These are phyloP conservation scores for Lissocephala sabroskyi DNA, from an alignment of 2,888 invertebrate genomes.

Conservation along the genomic window DNA sequence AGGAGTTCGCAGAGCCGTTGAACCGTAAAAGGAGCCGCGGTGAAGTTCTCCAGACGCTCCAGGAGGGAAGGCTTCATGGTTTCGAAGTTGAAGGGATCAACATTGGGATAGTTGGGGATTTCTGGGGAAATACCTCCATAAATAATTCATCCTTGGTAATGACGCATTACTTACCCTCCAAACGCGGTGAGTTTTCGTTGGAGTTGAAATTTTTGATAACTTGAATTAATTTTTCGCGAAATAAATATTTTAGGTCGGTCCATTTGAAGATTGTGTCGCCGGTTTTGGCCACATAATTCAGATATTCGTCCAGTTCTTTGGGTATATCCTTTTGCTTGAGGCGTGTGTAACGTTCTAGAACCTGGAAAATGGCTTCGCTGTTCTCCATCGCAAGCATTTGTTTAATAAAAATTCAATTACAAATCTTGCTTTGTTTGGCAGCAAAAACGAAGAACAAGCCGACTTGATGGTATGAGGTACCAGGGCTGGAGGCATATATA, in stretches of 20 bases:
- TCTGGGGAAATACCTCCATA: too few species aligned
- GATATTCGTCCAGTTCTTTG: constrained; percentile 89
- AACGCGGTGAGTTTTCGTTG: constrained; percentile 82
- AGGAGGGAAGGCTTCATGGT: constrained; percentile 87
- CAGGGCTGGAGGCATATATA: too few species aligned
- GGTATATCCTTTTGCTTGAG: constrained; percentile 86
- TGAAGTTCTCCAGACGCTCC: constrained; percentile 86
- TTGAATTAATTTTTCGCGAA: constrained; percentile 87
- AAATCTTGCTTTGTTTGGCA: too few species aligned
- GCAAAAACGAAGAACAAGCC: too few species aligned
- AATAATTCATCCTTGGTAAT: too few species aligned
- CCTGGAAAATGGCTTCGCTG: constrained; percentile 87
- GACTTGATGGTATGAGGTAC: too few species aligned
- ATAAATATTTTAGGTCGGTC: constrained; percentile 88
- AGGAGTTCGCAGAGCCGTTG: constrained; percentile 96
- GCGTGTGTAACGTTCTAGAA: constrained; percentile 87
- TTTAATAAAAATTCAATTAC: too few species aligned
- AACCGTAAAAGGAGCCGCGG: constrained; percentile 95
- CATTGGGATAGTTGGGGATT: constrained; percentile 90
- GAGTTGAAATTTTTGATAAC: constrained; percentile 93
- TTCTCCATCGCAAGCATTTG: constrained; percentile 78
- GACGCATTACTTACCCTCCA: constrained; percentile 69
- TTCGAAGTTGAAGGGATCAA: constrained; percentile 91
- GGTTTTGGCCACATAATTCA: constrained; percentile 90
- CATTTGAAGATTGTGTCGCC: constrained; percentile 96